A percentile compares a stretch with the other conserved stretches of the same genome.
phyloP scores from a whole-genome alignment of 2,797 vertebrate species.

The Coregonus suidteri region DNA sequence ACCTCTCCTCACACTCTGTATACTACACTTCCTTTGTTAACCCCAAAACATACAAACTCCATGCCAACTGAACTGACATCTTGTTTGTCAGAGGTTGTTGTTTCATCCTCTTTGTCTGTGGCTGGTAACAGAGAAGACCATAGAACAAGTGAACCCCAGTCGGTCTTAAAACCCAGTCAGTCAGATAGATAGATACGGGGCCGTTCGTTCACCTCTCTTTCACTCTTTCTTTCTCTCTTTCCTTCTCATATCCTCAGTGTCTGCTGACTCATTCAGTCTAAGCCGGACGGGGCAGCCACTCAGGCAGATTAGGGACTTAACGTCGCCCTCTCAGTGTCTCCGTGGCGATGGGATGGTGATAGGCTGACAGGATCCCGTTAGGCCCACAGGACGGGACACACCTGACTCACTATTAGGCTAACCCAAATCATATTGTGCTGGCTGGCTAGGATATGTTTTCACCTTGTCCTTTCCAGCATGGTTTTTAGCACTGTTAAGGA shows the following conservation, averaged over 20 bases:
- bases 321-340: background rate
- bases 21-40: background rate
- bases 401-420: background rate
- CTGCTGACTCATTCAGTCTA: background rate
- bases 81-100: background rate
- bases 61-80: background rate
- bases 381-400: background rate
- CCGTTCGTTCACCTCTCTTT: background rate
- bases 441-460: background rate
- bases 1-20: background rate
- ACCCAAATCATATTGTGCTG: no score
- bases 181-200: background rate
- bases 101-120: background rate
- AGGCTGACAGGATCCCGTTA: background rate
- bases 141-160: no score
- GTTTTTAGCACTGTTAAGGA: background rate
- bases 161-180: background rate
- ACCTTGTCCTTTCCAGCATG: background rate
- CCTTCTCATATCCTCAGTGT: background rate
- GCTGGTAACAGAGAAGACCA: no score
- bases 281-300: no score
- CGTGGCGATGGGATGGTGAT: background rate
- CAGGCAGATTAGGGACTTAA: background rate
- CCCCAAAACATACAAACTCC: no score
- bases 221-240: background rate